Base-by-base conservation (phyloP, 2,113 vertebrate genomes). In the Pachycephala philippinensis region DNA sequence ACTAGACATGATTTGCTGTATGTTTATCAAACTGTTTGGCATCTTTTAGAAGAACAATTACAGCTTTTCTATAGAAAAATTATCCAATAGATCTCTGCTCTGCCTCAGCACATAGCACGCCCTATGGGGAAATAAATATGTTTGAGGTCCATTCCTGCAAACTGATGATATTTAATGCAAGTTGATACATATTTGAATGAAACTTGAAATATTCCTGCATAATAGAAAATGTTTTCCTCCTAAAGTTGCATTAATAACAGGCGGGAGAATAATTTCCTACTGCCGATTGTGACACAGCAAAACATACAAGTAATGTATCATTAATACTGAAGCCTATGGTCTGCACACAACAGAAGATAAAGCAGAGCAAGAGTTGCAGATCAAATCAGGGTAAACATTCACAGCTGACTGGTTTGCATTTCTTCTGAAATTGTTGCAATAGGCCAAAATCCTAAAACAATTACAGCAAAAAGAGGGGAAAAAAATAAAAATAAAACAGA, bases 11-110 rank as follows among this genome's bases (percentile, higher is more conserved):
- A 84, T 80, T 49, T 77, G 18, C 64, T 93, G 30, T 83, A 37
- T 24, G 33, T 50, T 95, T 80, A 77, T 80, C 91, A 95, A 91
- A 88, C 44, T 83, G 11, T 89, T 95, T 91, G 79, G 9, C 31
- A 71, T 65, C 40, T 50, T 66, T 87, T 57, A 90, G 28, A 84
- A 92, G 60, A 93, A 79, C 35, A 85, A 23, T 72, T 71, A 27
- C 14, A 77, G 16, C 8, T 84, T 81, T 59, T 50, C 39, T 35
- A 30, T 4, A 65, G 19, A 82, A 70, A 81, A 71, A 24, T 4
- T 66, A 50, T 27, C 42, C 47, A 50, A 17, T 31, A 20, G 7
- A 37, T 37, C 21, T 76, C 21, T 44, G 20, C 27, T 74, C 23
- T 82, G 30, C 16, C 45, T 84, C 42, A n/a, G 47, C 17, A 54